These are phyloP conservation scores for Neomicropteryx cornuta DNA, from an alignment of 1,140 invertebrate genomes.

Conservation along the genomic window DNA sequence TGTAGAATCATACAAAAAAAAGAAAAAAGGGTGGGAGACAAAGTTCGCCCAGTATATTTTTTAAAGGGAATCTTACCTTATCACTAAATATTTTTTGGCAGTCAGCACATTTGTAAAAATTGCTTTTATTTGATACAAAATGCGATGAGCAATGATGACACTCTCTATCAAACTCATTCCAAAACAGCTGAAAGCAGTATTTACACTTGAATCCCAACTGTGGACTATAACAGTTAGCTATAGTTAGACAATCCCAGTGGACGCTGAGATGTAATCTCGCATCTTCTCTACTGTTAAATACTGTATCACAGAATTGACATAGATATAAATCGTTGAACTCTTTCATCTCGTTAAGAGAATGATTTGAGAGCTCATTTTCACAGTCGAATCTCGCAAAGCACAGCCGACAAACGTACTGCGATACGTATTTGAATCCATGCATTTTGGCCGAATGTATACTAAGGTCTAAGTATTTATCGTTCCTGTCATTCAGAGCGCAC, in stretches of 20 bases:
- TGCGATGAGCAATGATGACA: slow-evolving; percentile 27
- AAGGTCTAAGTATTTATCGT: slow-evolving; percentile 17
- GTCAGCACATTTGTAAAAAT: slow-evolving; percentile 31
- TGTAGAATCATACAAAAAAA: too few relatives aligned
- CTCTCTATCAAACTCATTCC: slow-evolving; percentile 36
- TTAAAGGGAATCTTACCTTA: slow-evolving; percentile 28
- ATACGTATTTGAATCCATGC: slow-evolving; percentile 25
- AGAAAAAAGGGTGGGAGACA: too few relatives aligned
- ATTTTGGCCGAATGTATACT: slow-evolving; percentile 30
- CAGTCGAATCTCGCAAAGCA: slow-evolving; percentile 31
- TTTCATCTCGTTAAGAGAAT: slow-evolving; percentile 22
- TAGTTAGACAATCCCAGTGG: slow-evolving; percentile 27
- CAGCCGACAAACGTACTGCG: slow-evolving; percentile 29
- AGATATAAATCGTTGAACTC: slow-evolving; percentile 35
- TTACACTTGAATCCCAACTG: slow-evolving; percentile 35
- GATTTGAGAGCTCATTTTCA: slow-evolving; percentile 22
- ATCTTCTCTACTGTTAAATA: slow-evolving; percentile 27
- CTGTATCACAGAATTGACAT: slow-evolving; percentile 38
- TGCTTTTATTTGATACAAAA: slow-evolving; percentile 24
- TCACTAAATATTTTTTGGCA: slow-evolving; percentile 33
- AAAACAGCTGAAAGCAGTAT: slow-evolving; percentile 33
- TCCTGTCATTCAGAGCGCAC: slow-evolving; percentile 25
- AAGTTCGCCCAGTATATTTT: too few relatives aligned
- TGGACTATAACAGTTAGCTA: slow-evolving; percentile 35
- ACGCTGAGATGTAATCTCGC: slow-evolving; percentile 28